Percentiles rank a stretch among this genome's conserved stretches.
Conservation (phyloP, 2,888 invertebrate species). For the Eutolmus rufibarbis region DNA sequence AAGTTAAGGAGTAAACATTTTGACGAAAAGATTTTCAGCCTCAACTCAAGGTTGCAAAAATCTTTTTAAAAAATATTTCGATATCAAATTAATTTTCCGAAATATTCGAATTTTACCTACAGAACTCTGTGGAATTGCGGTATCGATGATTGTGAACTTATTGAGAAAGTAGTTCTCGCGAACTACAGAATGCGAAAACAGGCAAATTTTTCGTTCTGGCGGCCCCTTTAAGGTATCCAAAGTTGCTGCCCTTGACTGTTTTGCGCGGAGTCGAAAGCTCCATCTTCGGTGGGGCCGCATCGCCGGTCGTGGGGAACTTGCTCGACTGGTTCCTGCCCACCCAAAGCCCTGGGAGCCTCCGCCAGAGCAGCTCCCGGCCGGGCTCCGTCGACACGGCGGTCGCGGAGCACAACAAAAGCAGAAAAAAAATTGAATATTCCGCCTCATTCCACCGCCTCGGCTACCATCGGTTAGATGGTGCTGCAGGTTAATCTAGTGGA, state of each 20-base stretch:
- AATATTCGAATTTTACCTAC: no score
- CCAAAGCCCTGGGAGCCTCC: background rate
- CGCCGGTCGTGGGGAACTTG: background rate
- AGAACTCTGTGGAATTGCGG: no score
- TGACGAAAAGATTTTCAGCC: no score
- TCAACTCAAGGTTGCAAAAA: no score
- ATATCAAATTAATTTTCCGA: no score
- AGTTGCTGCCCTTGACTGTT: constrained; percentile 31
- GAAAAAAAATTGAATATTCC: constrained; percentile 41
- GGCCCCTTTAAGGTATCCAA: background rate
- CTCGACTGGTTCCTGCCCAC: background rate
- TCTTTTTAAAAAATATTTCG: no score
- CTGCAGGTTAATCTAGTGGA: constrained; percentile 63
- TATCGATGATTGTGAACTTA: background rate
- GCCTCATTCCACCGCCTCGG: constrained; percentile 50
- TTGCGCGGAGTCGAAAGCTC: constrained; percentile 6
- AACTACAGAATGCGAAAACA: background rate
- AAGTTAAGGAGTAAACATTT: no score
- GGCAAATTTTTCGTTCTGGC: background rate
- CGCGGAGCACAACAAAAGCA: constrained; percentile 27
- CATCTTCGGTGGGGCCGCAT: background rate
- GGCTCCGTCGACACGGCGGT: background rate
- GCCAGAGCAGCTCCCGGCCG: background rate
- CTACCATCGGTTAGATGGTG: constrained; percentile 59
- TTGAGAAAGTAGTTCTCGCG: background rate